phyloP scores from a whole-genome alignment of 2,888 invertebrate species.

The Charanyca ferruginea region DNA sequence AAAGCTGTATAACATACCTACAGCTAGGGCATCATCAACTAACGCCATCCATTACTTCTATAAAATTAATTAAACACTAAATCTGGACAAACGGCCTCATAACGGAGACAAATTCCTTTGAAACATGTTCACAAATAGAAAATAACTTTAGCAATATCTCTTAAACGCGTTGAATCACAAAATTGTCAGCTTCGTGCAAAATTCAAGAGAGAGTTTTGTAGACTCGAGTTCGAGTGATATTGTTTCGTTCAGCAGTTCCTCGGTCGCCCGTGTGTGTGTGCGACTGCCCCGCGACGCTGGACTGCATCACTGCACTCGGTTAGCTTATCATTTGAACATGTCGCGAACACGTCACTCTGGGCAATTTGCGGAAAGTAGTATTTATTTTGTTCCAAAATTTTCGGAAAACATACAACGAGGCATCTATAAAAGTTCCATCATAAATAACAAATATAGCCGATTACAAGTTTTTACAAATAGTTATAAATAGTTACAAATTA shows the following conservation, averaged over 20 bases:
- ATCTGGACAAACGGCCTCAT: conserved; percentile 41
- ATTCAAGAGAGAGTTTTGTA: conserved; percentile 13
- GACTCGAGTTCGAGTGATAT: conserved; percentile 13
- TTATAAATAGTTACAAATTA: too few relatives aligned
- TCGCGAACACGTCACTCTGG: conserved; percentile 9
- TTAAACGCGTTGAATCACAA: too few relatives aligned
- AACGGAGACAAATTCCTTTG: conserved; percentile 27
- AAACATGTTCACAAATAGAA: conserved; percentile 28
- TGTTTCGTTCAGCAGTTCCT: conserved; percentile 2
- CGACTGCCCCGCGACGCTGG: neutral
- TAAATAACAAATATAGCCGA: too few relatives aligned
- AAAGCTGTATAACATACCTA: too few relatives aligned
- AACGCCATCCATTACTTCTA: conserved; percentile 19
- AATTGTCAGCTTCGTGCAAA: conserved; percentile 8
- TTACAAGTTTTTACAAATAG: too few relatives aligned
- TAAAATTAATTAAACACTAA: conserved; percentile 32
- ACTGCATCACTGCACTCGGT: conserved; percentile 14
- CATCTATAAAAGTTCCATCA: too few relatives aligned
- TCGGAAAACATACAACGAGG: too few relatives aligned
- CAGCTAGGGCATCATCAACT: too few relatives aligned
- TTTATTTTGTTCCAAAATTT: too few relatives aligned
- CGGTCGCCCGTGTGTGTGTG: neutral
- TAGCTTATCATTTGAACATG: conserved; percentile 21
- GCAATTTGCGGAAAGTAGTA: conserved; percentile 9
- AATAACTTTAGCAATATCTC: conserved; percentile 22